Conservation (phyloP, 2,113 vertebrate genomes). For the Thamnaconus septentrionalis region DNA sequence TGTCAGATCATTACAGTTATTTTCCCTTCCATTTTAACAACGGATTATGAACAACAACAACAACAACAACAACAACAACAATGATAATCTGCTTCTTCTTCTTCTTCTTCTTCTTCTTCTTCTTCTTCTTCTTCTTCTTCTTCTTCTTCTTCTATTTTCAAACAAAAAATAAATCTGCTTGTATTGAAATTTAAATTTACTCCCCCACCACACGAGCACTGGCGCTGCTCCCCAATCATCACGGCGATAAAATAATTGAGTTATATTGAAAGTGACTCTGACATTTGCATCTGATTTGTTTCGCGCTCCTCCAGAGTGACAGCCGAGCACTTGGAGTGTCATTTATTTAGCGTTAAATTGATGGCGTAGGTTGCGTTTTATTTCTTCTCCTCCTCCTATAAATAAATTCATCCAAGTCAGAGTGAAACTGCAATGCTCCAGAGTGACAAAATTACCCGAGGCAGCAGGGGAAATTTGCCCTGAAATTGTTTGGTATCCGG, state of each 20-base stretch:
- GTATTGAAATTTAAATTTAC: neutral
- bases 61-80: too few species aligned
- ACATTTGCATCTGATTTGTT: neutral
- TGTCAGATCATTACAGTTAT: too few species aligned
- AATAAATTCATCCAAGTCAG: slow-evolving; percentile 98
- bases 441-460: slow-evolving; percentile 93
- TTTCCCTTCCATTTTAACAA: too few species aligned
- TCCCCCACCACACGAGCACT: too few species aligned
- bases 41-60: too few species aligned
- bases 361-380: neutral
- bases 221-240: neutral
- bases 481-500: slow-evolving; percentile 92
- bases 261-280: slow-evolving; percentile 29
- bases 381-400: slow-evolving; percentile 78
- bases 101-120: neutral
- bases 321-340: too few species aligned
- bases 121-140: too few species aligned
- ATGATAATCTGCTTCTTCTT: too few species aligned
- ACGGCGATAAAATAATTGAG: neutral
- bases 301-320: too few species aligned
- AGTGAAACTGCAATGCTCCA: slow-evolving; percentile 96
- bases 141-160: neutral
- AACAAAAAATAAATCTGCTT: too few species aligned
- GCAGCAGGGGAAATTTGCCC: slow-evolving; percentile 94
- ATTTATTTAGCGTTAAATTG: too few species aligned